Evolutionary conservation across 2,888 invertebrate genomes (phyloP).

Genomic region (Dendrolimus houi): DNA sequence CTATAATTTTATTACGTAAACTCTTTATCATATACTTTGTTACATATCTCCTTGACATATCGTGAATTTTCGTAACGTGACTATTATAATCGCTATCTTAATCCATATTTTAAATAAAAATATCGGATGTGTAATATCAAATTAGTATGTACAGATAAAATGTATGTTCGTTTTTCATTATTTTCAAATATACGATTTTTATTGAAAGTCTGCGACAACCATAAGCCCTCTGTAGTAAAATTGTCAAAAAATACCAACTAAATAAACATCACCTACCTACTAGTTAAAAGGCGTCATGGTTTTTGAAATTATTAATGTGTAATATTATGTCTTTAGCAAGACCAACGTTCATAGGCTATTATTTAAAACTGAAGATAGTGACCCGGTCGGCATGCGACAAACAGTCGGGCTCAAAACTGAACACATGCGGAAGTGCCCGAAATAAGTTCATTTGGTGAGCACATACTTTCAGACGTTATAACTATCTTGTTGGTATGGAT

Average conservation of each 20-base stretch:
- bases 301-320: too few relatives aligned
- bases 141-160: background rate
- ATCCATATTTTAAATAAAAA: background rate
- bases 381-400: conserved; percentile 48
- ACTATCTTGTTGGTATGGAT: background rate
- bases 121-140: background rate
- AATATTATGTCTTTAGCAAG: background rate
- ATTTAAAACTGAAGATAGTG: conserved; percentile 21
- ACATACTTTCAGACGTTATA: conserved; percentile 22
- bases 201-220: background rate
- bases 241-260: too few relatives aligned
- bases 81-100: background rate
- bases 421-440: conserved; percentile 66
- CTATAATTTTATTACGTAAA: conserved; percentile 22
- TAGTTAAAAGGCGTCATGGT: too few relatives aligned
- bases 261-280: too few relatives aligned
- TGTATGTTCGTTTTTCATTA: conserved; percentile 1
- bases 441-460: conserved; percentile 61
- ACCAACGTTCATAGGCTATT: conserved; percentile 5
- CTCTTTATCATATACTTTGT: conserved; percentile 11
- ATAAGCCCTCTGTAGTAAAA: too few relatives aligned
- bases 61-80: background rate
- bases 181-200: background rate
- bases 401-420: conserved; percentile 46
- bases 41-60: conserved; percentile 4